Base-by-base conservation (phyloP, 1,140 invertebrate genomes). In the Ostrea edulis region DNA sequence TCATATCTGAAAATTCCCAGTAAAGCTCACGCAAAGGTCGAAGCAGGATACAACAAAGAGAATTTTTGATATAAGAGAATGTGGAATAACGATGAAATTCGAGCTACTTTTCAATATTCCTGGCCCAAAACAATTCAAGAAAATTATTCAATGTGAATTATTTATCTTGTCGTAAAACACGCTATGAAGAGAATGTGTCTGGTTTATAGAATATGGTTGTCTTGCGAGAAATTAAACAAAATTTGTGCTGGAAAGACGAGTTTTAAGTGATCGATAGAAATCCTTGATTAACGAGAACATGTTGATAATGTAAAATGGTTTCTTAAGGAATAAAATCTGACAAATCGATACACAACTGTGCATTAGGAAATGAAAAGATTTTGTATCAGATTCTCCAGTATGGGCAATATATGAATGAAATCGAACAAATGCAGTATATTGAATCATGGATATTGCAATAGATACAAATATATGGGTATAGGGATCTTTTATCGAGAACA, bases 211-310 rank as follows among this genome's bases (percentile, higher is more conserved):
- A 44, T 44, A 44, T 1, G 35, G 35, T 44, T 44, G 35, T 44
- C 35, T n/a, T n/a, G 29, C 22, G 65, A 71, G 65, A 29, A 71
- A 71, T 71, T 29, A 77, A 77, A 29, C 29, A 25, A 77, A 77
- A 29, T 77, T 77, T 12, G 25, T 77, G 25, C 4, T 25, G 14
- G 9, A 77, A 29, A 35, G 25, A 29, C 68, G 11, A 29, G 25
- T 77, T 77, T 77, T 77, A 77, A 77, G 8, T 77, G 68, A 77
- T 77, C 68, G 29, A 77, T 77, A 77, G 25, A 77, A 77, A 77
- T 29, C 68, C 68, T 35, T 35, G 29, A 77, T 35, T 17, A 14
- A 77, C 14, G 25, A 35, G 68, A 29, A 22, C 68, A 77, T 77
- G 68, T 77, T 77, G 68, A 77, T 77, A 35, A 77, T 77, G 29